These are phyloP conservation scores for Nesoenas mayeri DNA, from an alignment of 2,113 vertebrate genomes.

Conservation along the genomic window DNA sequence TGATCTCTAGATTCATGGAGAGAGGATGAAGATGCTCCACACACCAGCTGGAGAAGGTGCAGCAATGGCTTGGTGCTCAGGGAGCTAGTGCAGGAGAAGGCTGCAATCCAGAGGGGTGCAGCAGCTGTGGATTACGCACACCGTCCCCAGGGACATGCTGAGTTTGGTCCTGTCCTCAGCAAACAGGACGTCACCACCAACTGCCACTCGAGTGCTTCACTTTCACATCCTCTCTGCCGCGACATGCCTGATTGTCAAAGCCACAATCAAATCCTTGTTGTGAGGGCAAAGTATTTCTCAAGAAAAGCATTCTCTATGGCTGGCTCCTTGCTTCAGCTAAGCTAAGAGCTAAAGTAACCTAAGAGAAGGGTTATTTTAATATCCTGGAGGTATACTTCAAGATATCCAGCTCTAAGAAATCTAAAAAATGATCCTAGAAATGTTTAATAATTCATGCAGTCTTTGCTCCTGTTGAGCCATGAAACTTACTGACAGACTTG, in stretches of 20 bases:
- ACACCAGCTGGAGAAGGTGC: not conserved
- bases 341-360: not conserved
- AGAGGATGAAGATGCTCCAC: not conserved
- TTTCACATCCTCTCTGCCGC: constrained; percentile 55
- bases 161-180: not conserved
- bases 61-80: not conserved
- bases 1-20: accelerated
- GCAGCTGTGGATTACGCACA: accelerated
- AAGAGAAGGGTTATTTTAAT: not conserved
- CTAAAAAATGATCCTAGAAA: not conserved
- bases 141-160: not conserved
- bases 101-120: not conserved
- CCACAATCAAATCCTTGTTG: not conserved
- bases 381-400: not conserved
- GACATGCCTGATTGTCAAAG: not conserved
- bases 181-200: constrained; percentile 42
- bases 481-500: not conserved
- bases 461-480: not conserved
- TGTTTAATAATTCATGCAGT: not conserved
- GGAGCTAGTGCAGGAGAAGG: not conserved
- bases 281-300: not conserved
- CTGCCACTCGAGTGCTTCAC: not conserved
- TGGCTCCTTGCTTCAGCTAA: not conserved
- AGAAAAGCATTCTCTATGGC: not conserved
- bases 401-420: not conserved